Evolutionary conservation across 2,888 invertebrate species (phyloP).

Genomic region (Mactromeris polynyma): DNA sequence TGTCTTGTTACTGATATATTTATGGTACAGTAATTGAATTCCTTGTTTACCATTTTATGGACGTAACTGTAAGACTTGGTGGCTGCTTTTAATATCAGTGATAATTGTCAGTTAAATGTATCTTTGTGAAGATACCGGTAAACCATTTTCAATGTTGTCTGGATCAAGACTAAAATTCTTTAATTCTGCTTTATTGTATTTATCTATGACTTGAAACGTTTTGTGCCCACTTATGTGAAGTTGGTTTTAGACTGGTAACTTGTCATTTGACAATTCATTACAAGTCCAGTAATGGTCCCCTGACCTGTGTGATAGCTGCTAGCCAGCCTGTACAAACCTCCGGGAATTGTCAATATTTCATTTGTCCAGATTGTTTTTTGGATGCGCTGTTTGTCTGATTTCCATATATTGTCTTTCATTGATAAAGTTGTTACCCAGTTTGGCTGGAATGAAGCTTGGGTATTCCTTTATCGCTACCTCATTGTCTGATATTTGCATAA

Average conservation of each 20-base stretch:
- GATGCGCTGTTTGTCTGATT: neutral
- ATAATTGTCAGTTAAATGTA: neutral
- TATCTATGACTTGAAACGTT: neutral
- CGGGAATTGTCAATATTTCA: constrained; percentile 4
- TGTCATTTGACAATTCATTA: neutral
- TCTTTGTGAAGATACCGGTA: too few species aligned
- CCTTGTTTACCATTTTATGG: neutral
- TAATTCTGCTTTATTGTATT: too few species aligned
- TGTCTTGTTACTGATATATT: neutral
- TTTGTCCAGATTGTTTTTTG: constrained; percentile 1
- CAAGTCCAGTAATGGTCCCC: neutral
- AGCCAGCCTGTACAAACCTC: neutral
- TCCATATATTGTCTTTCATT: neutral
- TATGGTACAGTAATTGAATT: neutral
- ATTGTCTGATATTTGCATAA: neutral
- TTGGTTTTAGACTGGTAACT: neutral
- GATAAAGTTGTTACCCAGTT: neutral
- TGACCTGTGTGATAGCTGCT: neutral
- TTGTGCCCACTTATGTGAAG: neutral
- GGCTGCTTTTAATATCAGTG: neutral
- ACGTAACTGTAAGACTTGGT: neutral
- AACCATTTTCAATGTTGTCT: neutral
- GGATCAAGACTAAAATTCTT: neutral
- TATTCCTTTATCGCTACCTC: neutral
- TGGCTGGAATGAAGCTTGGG: neutral